These are phyloP conservation scores for Hephaestus fuliginosus DNA, from an alignment of 2,797 vertebrate genomes.

Conservation along the genomic window DNA sequence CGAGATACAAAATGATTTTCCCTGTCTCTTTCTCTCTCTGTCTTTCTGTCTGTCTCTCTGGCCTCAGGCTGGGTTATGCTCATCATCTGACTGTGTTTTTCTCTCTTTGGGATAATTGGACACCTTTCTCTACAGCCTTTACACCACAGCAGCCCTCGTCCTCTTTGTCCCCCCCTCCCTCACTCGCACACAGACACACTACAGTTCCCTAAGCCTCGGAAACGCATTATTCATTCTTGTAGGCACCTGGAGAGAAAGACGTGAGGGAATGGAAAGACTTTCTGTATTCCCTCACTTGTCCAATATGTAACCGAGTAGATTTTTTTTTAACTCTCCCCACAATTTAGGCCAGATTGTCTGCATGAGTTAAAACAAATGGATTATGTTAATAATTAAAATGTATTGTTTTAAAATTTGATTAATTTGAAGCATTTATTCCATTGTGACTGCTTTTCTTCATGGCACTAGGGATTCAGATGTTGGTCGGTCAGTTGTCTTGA, in stretches of 20 bases:
- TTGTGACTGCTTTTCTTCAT: background rate
- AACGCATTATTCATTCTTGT: conserved; percentile 33
- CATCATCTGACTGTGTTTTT: conserved; percentile 60
- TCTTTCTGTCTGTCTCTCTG: conserved; percentile 4
- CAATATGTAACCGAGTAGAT: background rate
- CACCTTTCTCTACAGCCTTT: conserved; percentile 55
- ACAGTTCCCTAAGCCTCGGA: conserved; percentile 21
- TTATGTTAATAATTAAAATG: background rate
- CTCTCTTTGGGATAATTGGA: conserved; percentile 76
- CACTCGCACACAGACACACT: conserved; percentile 33
- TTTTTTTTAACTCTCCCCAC: background rate
- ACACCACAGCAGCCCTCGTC: conserved; percentile 25
- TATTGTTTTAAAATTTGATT: background rate
- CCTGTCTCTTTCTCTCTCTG: background rate
- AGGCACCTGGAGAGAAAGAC: conserved; percentile 20
- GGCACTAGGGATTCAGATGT: background rate
- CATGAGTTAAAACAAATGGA: background rate
- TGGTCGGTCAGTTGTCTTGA: background rate
- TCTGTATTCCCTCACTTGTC: conserved; percentile 20
- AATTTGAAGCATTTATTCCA: background rate
- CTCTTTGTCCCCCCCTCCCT: conserved; percentile 32
- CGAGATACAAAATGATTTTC: conserved; percentile 27
- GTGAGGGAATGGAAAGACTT: conserved; percentile 9
- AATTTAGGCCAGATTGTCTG: background rate
- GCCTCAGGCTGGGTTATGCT: conserved; percentile 61